Evolutionary conservation across 2,888 invertebrate species (phyloP).

Genomic region (Sialis lutaria): DNA sequence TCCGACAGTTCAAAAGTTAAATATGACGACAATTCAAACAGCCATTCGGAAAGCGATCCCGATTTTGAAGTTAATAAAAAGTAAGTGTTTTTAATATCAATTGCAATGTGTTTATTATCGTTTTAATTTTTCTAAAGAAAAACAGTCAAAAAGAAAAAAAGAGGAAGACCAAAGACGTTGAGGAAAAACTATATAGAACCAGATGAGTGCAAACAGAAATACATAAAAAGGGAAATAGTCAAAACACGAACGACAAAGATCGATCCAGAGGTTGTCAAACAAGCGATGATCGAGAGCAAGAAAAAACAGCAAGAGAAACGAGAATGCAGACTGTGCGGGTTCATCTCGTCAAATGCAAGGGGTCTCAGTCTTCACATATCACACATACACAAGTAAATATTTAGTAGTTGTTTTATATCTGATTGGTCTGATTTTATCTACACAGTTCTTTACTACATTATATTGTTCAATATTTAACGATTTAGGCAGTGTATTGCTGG

Average conservation of each 20-base stretch:
- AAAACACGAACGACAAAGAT: slow-evolving; percentile 11
- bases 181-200: background rate
- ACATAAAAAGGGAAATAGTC: slow-evolving; percentile 1
- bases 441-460: too few species aligned
- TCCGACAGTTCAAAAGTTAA: background rate
- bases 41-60: background rate
- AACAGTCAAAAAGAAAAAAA: slow-evolving; percentile 1
- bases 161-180: slow-evolving; percentile 5
- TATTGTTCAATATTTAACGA: too few species aligned
- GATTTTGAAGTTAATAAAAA: background rate
- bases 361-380: slow-evolving; percentile 18
- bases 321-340: slow-evolving; percentile 16
- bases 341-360: slow-evolving; percentile 11
- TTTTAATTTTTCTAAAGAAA: too few species aligned
- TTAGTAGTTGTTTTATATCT: slow-evolving; percentile 4
- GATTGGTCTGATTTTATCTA: too few species aligned
- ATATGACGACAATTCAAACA: background rate
- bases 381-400: slow-evolving; percentile 19
- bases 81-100: background rate
- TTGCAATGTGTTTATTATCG: too few species aligned
- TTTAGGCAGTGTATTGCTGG: too few species aligned
- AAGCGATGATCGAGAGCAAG: slow-evolving; percentile 13
- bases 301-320: slow-evolving; percentile 12
- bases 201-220: background rate
- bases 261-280: slow-evolving; percentile 13